Evolutionary conservation across 2,113 vertebrate species (phyloP).

Genomic region (Pterocles gutturalis): DNA sequence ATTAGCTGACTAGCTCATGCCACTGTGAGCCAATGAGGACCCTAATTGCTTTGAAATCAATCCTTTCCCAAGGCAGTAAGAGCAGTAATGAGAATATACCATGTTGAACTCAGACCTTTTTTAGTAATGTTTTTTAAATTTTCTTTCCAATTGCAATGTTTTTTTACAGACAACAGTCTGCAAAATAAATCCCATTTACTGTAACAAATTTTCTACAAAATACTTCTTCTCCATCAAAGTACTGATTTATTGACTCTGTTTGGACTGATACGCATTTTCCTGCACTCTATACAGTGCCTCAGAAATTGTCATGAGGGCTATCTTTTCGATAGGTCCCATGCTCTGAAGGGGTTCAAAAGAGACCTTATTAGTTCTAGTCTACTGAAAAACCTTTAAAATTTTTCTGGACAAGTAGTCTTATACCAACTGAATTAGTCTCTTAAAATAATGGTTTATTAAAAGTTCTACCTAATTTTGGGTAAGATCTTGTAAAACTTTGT

Average conservation of each 20-base stretch:
- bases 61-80: background rate
- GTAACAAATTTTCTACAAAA: background rate
- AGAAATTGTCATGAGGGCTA: background rate
- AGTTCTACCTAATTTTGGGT: background rate
- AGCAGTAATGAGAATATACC: background rate
- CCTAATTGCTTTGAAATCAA: slow-evolving; percentile 8
- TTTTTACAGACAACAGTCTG: background rate
- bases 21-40: background rate
- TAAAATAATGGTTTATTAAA: background rate
- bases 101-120: background rate
- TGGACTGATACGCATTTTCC: background rate
- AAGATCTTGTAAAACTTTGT: background rate
- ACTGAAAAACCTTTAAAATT: background rate
- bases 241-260: slow-evolving; percentile 27
- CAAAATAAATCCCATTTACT: slow-evolving; percentile 34
- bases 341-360: background rate
- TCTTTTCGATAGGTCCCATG: background rate
- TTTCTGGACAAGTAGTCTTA: background rate
- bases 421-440: background rate
- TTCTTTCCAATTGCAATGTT: background rate
- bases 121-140: background rate
- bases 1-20: background rate
- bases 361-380: background rate
- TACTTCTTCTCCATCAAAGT: background rate
- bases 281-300: background rate